These are phyloP conservation scores for Rhodinocichla rosea DNA, from an alignment of 2,113 vertebrate species.

Conservation along the genomic window DNA sequence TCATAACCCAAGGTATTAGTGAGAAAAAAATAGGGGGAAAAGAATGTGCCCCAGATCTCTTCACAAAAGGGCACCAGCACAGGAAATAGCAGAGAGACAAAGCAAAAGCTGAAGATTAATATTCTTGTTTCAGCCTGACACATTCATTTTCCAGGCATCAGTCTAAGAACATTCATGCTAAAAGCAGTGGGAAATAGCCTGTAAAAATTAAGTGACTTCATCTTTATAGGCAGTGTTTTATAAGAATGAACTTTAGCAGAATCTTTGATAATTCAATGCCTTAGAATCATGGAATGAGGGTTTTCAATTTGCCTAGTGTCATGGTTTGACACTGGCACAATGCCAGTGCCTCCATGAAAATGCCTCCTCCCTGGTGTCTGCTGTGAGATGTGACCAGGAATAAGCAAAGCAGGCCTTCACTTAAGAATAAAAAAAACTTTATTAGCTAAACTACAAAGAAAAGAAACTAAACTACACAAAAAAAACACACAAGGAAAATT, in stretches of 20 bases:
- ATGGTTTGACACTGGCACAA: no score
- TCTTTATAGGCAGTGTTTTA: background rate
- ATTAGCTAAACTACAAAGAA: no score
- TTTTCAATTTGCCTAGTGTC: constrained; percentile 7
- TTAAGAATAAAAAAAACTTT: no score
- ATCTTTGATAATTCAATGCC: background rate
- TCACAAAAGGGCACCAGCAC: background rate
- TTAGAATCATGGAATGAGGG: background rate
- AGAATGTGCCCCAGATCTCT: background rate
- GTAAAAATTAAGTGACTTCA: constrained; percentile 25
- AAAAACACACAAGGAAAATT: no score
- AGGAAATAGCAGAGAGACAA: background rate
- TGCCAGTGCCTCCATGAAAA: no score
- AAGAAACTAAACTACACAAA: no score
- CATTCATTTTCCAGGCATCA: constrained; percentile 7
- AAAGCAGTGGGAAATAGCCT: constrained; percentile 7
- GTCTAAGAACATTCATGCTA: background rate
- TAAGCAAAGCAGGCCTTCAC: no score
- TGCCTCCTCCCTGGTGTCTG: no score
- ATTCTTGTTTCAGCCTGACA: constrained; percentile 12
- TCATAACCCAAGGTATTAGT: background rate
- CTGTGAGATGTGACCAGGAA: no score
- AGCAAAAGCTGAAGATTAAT: background rate
- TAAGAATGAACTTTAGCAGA: background rate
- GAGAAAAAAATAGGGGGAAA: background rate